Evolutionary conservation across 2,113 vertebrate genomes (phyloP).

Genomic region (Chaetodon auriga): DNA sequence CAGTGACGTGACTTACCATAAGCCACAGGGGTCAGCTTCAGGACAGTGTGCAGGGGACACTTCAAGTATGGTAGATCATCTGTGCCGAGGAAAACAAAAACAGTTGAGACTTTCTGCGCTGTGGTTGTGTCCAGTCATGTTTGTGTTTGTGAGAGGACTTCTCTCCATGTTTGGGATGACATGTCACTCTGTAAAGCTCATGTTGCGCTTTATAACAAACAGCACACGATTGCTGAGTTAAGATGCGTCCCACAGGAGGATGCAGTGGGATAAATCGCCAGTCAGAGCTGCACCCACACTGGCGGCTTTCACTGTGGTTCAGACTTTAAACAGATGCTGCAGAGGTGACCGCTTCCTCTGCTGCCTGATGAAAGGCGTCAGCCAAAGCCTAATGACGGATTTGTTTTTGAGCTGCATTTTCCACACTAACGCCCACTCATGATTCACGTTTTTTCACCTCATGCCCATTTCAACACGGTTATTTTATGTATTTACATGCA

Average conservation of each 20-base stretch:
- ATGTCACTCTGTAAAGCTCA: neutral
- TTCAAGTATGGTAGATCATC: constrained; percentile 95
- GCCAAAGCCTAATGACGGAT: constrained; percentile 3
- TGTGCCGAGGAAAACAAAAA: constrained; percentile 64
- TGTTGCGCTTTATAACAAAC: neutral
- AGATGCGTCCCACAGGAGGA: neutral
- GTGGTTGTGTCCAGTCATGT: constrained; percentile 10
- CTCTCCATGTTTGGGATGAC: neutral
- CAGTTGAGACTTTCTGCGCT: neutral
- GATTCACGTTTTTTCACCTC: neutral
- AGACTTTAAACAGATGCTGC: neutral
- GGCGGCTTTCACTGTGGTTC: constrained; percentile 21
- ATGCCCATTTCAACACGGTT: neutral
- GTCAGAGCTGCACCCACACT: constrained; percentile 38
- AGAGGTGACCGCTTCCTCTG: constrained; percentile 29
- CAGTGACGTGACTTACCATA: constrained; percentile 87
- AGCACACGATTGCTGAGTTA: neutral
- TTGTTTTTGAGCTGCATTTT: constrained; percentile 28
- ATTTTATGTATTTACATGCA: neutral
- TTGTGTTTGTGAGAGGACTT: neutral
- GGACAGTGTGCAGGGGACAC: constrained; percentile 93
- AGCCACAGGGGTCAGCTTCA: constrained; percentile 95
- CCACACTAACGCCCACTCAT: neutral
- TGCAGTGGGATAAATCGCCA: neutral
- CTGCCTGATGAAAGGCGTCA: constrained; percentile 6